Conservation (phyloP, 2,888 invertebrate genomes). For the Xestia rhomboidea region DNA sequence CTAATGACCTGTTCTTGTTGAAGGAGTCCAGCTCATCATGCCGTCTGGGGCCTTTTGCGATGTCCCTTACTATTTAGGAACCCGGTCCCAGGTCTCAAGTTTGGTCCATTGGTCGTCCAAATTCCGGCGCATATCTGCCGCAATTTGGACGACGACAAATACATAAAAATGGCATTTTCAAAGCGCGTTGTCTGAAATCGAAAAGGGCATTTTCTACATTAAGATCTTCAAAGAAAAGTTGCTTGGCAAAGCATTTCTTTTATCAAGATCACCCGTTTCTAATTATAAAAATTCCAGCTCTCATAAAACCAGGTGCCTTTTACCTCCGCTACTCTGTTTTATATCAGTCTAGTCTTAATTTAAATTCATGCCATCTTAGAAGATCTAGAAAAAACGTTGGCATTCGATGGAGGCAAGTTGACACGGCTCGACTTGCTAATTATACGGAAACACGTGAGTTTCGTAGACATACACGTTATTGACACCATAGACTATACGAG, state of each 20-base stretch:
- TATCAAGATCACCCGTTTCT: neutral
- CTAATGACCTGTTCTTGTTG: neutral
- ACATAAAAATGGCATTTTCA: neutral
- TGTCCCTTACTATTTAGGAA: neutral
- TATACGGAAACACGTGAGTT: conserved; percentile 72
- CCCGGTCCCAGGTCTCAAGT: neutral
- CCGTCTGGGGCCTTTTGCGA: neutral
- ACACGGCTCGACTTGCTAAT: conserved; percentile 72
- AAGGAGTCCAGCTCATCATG: neutral
- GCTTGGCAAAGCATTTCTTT: neutral
- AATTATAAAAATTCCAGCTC: conserved; percentile 11
- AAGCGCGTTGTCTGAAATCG: neutral
- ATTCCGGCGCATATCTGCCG: neutral
- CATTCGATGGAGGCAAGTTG: conserved; percentile 60
- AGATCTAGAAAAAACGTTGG: conserved; percentile 60
- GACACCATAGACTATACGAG: conserved; percentile 70
- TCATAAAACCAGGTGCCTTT: conserved; percentile 16
- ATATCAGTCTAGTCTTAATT: conserved; percentile 63
- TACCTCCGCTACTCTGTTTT: conserved; percentile 41
- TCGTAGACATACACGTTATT: conserved; percentile 71
- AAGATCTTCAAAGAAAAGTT: neutral
- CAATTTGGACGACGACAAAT: too few relatives aligned
- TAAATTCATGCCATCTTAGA: conserved; percentile 63
- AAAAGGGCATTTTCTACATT: neutral
- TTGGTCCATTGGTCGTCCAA: neutral